Conservation (phyloP, 2,888 invertebrate genomes). For the Colletes collaris region DNA sequence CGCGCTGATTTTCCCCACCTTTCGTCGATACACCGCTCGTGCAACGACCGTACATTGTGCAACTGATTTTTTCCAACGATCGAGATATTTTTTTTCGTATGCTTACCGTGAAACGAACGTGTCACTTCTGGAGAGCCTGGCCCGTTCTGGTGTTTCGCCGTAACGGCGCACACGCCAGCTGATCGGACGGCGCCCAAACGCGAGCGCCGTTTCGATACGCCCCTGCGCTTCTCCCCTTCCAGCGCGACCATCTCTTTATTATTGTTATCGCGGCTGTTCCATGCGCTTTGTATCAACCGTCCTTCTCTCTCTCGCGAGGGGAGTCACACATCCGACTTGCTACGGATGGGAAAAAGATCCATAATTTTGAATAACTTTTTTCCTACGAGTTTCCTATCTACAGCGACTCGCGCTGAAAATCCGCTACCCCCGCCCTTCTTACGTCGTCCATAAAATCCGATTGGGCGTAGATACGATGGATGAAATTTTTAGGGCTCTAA, state of each 20-base stretch:
- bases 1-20: not conserved
- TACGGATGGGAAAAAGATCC: constrained; percentile 3
- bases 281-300: constrained; percentile 5
- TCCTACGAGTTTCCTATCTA: not conserved
- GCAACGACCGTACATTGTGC: constrained; percentile 46
- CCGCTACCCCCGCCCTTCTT: too few species aligned
- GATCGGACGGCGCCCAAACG: constrained; percentile 36
- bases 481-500: too few species aligned
- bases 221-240: constrained; percentile 47
- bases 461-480: too few species aligned
- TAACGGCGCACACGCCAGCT: constrained; percentile 63
- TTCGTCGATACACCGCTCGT: not conserved
- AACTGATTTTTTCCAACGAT: constrained; percentile 54
- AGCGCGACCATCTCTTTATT: constrained; percentile 20
- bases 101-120: constrained; percentile 70
- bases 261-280: constrained; percentile 41
- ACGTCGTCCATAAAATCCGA: too few species aligned
- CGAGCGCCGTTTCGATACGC: constrained; percentile 37
- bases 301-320: constrained; percentile 9
- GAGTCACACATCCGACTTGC: not conserved
- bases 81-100: constrained; percentile 61
- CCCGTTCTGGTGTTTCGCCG: constrained; percentile 41
- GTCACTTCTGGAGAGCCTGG: constrained; percentile 62
- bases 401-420: too few species aligned
- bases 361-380: constrained; percentile 24